phyloP scores from a whole-genome alignment of 2,888 invertebrate genomes.

The Ophion costatus region DNA sequence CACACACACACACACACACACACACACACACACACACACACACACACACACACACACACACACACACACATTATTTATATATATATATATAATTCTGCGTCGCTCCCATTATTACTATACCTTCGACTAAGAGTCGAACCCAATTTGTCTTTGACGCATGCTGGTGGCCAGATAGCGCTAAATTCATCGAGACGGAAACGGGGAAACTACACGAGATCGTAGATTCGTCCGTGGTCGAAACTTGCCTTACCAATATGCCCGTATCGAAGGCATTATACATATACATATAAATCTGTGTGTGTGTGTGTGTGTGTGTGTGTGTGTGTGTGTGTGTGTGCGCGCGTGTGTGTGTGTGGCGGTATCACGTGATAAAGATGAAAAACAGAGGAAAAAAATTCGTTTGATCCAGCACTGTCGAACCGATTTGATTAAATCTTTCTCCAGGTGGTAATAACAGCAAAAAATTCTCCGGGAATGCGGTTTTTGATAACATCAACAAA shows the following conservation, averaged over 20 bases:
- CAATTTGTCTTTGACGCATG: conserved; percentile 57
- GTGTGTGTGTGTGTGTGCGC: too few relatives aligned
- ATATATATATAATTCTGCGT: too few relatives aligned
- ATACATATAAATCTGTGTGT: too few relatives aligned
- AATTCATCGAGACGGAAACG: conserved; percentile 27
- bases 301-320: too few relatives aligned
- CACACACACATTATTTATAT: too few relatives aligned
- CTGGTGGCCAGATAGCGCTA: conserved; percentile 2
- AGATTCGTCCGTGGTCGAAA: conserved; percentile 8
- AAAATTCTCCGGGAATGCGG: not conserved
- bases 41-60: not conserved
- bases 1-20: conserved; percentile 9
- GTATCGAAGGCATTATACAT: not conserved
- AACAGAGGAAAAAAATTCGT: not conserved
- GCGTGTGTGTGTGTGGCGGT: too few relatives aligned
- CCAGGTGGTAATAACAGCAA: not conserved
- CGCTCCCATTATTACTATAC: too few relatives aligned
- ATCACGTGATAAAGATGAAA: not conserved
- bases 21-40: too few relatives aligned
- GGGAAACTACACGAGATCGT: not conserved
- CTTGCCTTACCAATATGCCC: conserved; percentile 1
- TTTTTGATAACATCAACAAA: too few relatives aligned
- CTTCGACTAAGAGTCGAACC: conserved; percentile 46
- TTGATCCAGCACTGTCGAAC: not conserved
- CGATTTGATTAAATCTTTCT: not conserved